These are phyloP conservation scores for Campylomormyrus numenius DNA, from an alignment of 2,113 vertebrate species.

Conservation along the genomic window DNA sequence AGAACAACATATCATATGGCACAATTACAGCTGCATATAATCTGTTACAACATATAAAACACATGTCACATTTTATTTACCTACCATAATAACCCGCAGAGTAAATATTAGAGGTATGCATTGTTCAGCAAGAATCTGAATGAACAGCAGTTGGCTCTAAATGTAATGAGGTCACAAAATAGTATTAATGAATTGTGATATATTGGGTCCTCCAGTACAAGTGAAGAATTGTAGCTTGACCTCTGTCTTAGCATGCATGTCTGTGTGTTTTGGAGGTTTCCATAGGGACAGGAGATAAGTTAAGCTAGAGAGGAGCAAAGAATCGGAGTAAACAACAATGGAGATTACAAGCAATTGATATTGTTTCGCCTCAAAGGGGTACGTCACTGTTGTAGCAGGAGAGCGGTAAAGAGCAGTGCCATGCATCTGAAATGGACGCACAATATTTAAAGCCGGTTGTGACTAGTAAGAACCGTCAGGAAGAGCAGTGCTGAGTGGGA, in stretches of 20 bases:
- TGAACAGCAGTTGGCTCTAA: neutral
- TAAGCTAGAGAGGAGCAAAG: neutral
- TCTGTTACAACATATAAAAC: neutral
- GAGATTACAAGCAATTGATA: neutral
- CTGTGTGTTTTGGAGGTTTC: neutral
- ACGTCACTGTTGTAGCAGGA: constrained; percentile 13
- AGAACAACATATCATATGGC: neutral
- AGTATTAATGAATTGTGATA: neutral
- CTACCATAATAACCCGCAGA: neutral
- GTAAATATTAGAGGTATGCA: neutral
- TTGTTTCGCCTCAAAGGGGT: constrained; percentile 11
- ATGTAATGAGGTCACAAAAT: neutral
- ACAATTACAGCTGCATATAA: neutral
- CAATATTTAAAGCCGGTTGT: neutral
- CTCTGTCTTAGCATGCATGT: neutral
- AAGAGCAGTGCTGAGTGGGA: neutral
- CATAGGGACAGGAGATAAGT: neutral
- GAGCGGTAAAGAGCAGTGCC: neutral
- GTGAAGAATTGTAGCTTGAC: neutral
- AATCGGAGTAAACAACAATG: neutral
- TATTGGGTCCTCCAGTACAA: neutral
- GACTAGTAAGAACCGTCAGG: neutral
- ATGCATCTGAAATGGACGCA: neutral
- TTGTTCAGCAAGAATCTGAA: neutral
- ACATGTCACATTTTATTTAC: neutral